A percentile compares a stretch with the other conserved stretches of the same genome.
Conservation (phyloP, 1,140 invertebrate genomes). For the Pseudomyrmex pallidus region DNA sequence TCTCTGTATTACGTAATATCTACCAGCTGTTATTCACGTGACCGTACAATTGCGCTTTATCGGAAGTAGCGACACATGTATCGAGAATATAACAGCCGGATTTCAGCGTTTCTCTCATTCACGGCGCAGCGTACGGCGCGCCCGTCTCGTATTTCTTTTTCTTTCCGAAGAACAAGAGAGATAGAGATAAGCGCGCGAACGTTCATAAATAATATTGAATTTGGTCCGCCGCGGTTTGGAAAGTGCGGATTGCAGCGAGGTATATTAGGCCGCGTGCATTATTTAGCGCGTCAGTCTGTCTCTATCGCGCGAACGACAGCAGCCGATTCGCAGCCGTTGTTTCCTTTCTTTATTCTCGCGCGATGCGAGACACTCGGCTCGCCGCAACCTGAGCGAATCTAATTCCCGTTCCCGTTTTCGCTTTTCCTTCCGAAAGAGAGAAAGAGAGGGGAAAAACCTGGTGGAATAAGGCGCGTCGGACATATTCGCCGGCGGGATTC, state of each 20-base stretch:
- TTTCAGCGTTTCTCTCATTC: not conserved
- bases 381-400: conserved; percentile 40
- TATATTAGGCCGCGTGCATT: conserved; percentile 80
- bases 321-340: not conserved
- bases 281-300: conserved; percentile 75
- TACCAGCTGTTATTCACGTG: not conserved
- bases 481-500: conserved; percentile 44
- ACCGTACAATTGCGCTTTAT: not conserved
- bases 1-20: not conserved
- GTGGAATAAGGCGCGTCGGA: conserved; percentile 45
- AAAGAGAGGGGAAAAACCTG: not conserved
- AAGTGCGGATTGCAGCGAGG: conserved; percentile 70
- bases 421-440: conserved; percentile 27
- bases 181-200: conserved; percentile 27
- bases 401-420: conserved; percentile 48
- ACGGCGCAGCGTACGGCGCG: not conserved
- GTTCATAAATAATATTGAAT: conserved; percentile 78
- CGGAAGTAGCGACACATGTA: not conserved
- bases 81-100: not conserved
- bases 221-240: conserved; percentile 68
- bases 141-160: not conserved
- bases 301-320: conserved; percentile 9
- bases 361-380: conserved; percentile 28
- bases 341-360: conserved; percentile 2
- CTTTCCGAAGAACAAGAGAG: too few relatives aligned